phyloP scores from a whole-genome alignment of 1,140 invertebrate genomes.

The Zophobas morio region DNA sequence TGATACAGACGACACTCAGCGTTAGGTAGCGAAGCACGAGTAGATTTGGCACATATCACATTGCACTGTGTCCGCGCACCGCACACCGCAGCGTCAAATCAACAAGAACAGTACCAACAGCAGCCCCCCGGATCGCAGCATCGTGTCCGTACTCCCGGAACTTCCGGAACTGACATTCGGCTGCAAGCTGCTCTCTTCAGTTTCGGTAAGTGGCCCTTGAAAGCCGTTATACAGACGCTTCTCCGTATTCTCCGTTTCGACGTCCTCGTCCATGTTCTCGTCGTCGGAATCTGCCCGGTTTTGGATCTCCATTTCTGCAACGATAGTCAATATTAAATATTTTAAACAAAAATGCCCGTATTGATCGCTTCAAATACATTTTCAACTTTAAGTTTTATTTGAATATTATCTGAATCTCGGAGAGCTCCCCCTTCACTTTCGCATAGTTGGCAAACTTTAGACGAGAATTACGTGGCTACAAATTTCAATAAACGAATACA shows the following conservation, averaged over 20 bases:
- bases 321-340: slow-evolving; percentile 38
- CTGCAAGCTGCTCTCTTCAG: slow-evolving; percentile 58
- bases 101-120: slow-evolving; percentile 57
- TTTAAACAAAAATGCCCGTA: slow-evolving; percentile 28
- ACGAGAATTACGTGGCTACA: slow-evolving; percentile 5
- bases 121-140: slow-evolving; percentile 49
- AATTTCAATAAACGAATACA: slow-evolving; percentile 17
- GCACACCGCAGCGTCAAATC: slow-evolving; percentile 56
- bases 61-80: slow-evolving; percentile 60
- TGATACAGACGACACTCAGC: slow-evolving; percentile 61
- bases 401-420: slow-evolving; percentile 14
- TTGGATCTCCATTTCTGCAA: slow-evolving; percentile 66
- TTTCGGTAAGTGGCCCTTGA: slow-evolving; percentile 62
- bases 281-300: slow-evolving; percentile 61
- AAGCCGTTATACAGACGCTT: slow-evolving; percentile 63
- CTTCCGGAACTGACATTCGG: slow-evolving; percentile 53
- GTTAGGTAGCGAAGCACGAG: slow-evolving; percentile 65
- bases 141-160: slow-evolving; percentile 50
- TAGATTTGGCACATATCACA: slow-evolving; percentile 68
- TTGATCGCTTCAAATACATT: slow-evolving; percentile 5
- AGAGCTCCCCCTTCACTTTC: slow-evolving; percentile 3
- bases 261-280: slow-evolving; percentile 56
- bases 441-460: slow-evolving; percentile 15
- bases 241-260: slow-evolving; percentile 56
- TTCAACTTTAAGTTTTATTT: slow-evolving; percentile 21